A percentile compares a stretch with the other conserved stretches of the same genome.
Evolutionary conservation across 2,888 invertebrate genomes (phyloP).

Genomic region (Lysandra coridon): DNA sequence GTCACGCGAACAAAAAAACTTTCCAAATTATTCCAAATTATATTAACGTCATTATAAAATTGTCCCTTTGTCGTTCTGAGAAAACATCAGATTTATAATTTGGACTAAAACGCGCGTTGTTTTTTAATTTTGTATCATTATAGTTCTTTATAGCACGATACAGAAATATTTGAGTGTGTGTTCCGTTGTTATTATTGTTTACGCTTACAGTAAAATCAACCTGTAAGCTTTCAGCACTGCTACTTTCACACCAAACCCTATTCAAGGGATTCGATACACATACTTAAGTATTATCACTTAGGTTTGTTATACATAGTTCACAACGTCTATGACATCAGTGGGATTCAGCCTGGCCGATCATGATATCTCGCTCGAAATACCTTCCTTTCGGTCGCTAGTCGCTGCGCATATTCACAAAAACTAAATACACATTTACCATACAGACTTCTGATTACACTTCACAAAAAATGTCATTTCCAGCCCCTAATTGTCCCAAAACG

Average conservation of each 20-base stretch:
- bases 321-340: too few relatives aligned
- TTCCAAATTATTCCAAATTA: slow-evolving; percentile 10
- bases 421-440: neutral
- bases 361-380: too few relatives aligned
- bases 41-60: slow-evolving; percentile 21
- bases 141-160: neutral
- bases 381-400: too few relatives aligned
- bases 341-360: too few relatives aligned
- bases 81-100: neutral
- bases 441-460: neutral
- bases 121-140: neutral
- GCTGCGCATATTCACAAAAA: neutral
- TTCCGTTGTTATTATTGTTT: too few relatives aligned
- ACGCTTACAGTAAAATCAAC: too few relatives aligned
- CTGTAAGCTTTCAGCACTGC: too few relatives aligned
- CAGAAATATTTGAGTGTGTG: too few relatives aligned
- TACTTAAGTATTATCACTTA: too few relatives aligned
- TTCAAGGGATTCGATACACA: too few relatives aligned
- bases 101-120: neutral
- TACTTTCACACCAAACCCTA: too few relatives aligned
- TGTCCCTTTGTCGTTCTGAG: neutral
- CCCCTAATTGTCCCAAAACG: slow-evolving; percentile 16
- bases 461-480: neutral
- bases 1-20: slow-evolving; percentile 47
- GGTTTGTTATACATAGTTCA: too few relatives aligned